Evolutionary conservation across 2,888 invertebrate genomes (phyloP), one percentile per base, ranked within the genome.

Genomic region (Dicyrtoma fusca): DNA sequence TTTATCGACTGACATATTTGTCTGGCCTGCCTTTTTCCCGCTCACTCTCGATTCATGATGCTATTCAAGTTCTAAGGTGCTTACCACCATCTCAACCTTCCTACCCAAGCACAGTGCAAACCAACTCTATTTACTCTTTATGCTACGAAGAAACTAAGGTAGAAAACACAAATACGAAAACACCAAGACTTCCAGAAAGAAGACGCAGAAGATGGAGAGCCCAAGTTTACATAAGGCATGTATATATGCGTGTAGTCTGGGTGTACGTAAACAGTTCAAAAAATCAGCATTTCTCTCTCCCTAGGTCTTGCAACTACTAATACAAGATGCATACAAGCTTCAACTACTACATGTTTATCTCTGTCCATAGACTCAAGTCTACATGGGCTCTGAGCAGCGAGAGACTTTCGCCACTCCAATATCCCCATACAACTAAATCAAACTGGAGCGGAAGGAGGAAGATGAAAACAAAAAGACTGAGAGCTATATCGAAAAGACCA

Each of bases 1-100:
- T 66, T 66, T 53, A 66, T 66, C 44, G 55, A 66, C 42, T 61
- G 61, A 61, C 61, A 61, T 61, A 61, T 61, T 61, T 42, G 42
- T 19, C 44, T 42, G 19, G 42, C 44, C 44, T 42, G 19, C 21
- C 14, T 49, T 47, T 47, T 63, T 47, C 49, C 23, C 47, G 21
- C 63, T 61, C 61, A 61, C 61, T 61, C 14, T 61, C 61, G 42
- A 61, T 44, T 61, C 61, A 61, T 61, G 44, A 61, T 61, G 61
- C 44, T 44, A 61, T 8, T 59, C 19, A 42, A 61, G 61, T 34
- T 26, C n/a, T n/a, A 44, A 44, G 61, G 59, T 59, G 25, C 34
- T 26, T 26, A 59, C 19, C 17, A 21, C 17, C 53, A 53, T 17
- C 53, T 21, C 53, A 34, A 34, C 53, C 19, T 53, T 53, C 19